A percentile compares a stretch with the other conserved stretches of the same genome.
phyloP scores from a whole-genome alignment of 2,113 vertebrate genomes.

The Ptilonorhynchus violaceus region DNA sequence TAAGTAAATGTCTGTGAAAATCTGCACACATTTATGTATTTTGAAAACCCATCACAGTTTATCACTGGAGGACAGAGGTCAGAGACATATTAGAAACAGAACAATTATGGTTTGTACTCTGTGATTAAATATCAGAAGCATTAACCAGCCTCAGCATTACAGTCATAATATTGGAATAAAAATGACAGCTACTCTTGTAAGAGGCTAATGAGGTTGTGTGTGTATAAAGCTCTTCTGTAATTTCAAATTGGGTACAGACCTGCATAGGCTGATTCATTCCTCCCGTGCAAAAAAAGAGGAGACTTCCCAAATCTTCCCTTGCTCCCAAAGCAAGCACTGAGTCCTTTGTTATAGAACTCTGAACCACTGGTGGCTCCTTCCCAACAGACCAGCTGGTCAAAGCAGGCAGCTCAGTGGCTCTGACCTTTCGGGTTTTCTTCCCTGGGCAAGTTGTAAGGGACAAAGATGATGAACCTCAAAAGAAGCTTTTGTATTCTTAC shows the following conservation, averaged over 20 bases:
- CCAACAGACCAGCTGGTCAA: background rate
- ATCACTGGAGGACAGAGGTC: background rate
- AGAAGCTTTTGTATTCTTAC: background rate
- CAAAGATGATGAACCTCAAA: background rate
- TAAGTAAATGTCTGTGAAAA: background rate
- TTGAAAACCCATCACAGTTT: background rate
- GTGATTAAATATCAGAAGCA: constrained; percentile 48
- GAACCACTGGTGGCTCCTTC: background rate
- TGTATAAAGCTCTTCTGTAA: background rate
- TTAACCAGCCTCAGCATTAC: background rate
- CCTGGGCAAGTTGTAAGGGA: background rate
- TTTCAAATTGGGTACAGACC: background rate
- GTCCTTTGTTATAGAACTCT: background rate
- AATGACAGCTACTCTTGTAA: constrained; percentile 56
- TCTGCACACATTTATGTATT: background rate
- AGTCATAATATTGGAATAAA: constrained; percentile 51
- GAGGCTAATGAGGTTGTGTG: constrained; percentile 33
- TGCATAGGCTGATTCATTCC: background rate
- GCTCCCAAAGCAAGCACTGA: background rate
- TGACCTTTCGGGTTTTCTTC: background rate
- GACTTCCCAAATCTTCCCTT: background rate
- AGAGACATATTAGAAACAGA: background rate
- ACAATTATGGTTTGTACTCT: constrained; percentile 28
- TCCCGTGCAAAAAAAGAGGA: background rate
- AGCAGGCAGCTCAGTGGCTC: background rate